Evolutionary conservation across 2,888 invertebrate genomes (phyloP).

Genomic region (Spatulosminthurus flaviceps): DNA sequence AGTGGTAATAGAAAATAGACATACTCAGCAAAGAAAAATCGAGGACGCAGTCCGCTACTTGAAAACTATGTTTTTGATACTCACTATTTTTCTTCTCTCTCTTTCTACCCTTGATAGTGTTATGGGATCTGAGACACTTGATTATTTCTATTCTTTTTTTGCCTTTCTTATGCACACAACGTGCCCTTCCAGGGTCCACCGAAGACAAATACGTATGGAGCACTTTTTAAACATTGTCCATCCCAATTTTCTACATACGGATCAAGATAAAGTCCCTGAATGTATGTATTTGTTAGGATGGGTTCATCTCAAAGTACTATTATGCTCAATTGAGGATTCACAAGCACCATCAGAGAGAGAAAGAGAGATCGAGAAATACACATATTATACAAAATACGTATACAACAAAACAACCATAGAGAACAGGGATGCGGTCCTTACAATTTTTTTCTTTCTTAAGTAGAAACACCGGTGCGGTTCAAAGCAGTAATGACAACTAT

Average conservation of each 20-base stretch:
- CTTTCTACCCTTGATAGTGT: neutral
- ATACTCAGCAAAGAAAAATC: neutral
- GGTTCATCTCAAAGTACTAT: neutral
- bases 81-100: neutral
- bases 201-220: constrained; percentile 35
- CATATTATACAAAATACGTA: neutral
- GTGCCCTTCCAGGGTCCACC: constrained; percentile 39
- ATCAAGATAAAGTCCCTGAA: neutral
- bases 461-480: neutral
- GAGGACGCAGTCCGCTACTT: neutral
- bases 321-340: constrained; percentile 43
- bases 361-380: neutral
- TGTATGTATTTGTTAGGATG: neutral
- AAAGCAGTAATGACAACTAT: neutral
- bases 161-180: neutral
- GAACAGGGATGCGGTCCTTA: neutral
- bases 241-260: neutral
- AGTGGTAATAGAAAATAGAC: neutral
- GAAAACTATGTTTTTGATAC: neutral
- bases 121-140: constrained; percentile 28
- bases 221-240: constrained; percentile 6
- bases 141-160: constrained; percentile 29
- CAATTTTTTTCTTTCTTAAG: neutral
- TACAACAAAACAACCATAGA: neutral
- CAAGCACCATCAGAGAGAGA: neutral